These are phyloP conservation scores for Ursus arctos DNA, from an alignment of 2,113 vertebrate genomes.

Conservation along the genomic window DNA sequence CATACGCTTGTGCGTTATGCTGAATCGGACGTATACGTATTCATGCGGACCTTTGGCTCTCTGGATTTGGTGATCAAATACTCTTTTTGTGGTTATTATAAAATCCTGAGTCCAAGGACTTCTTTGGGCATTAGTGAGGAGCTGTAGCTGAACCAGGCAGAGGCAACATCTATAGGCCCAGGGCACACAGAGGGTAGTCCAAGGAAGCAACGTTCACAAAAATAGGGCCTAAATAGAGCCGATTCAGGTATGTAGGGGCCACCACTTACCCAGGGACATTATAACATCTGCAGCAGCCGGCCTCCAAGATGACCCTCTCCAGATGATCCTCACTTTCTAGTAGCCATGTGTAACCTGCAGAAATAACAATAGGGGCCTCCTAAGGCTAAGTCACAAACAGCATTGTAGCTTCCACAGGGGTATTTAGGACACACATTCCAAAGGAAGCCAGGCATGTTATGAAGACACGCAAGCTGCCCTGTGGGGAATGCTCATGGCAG, in stretches of 20 bases:
- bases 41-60: background rate
- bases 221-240: background rate
- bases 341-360: background rate
- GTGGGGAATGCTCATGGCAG: fast-evolving
- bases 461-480: background rate
- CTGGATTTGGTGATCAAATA: background rate
- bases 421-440: background rate
- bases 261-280: background rate
- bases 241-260: fast-evolving
- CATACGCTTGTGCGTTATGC: background rate
- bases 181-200: background rate
- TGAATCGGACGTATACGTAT: background rate
- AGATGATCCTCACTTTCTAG: background rate
- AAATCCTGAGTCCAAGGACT: background rate
- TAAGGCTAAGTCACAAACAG: background rate
- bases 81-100: background rate
- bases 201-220: background rate
- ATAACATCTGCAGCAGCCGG: background rate
- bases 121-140: background rate
- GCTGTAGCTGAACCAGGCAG: background rate
- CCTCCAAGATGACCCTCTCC: background rate
- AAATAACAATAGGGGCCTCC: background rate
- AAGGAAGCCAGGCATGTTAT: background rate
- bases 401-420: background rate
- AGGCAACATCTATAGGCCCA: background rate